Evolutionary conservation across 2,797 vertebrate genomes (phyloP), one percentile per base, ranked within the genome.

Genomic region (Dermochelys coriacea): DNA sequence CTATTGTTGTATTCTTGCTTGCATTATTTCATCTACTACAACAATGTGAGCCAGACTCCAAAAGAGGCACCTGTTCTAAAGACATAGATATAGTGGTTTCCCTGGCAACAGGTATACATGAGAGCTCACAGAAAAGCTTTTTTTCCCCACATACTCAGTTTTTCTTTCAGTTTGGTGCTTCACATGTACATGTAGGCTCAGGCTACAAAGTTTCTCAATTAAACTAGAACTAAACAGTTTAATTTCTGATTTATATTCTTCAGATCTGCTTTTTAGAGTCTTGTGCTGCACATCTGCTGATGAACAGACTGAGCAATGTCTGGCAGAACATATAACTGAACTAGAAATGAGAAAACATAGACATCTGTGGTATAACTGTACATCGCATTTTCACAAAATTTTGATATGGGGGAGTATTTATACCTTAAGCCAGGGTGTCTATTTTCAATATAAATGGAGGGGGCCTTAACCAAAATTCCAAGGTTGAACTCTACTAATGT

Each of bases 201-300:
- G 50, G 45, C 68, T 92, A 93, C 64, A 91, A 71, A 93, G 29
- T 94, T 96, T 82, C 89, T 90, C 75, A 91, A 57, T 93, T 82
- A 79, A 88, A 93, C 34, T 88, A 80, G 54, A 89, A 54, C 31
- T 87, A 51, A 27, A 75, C n/a, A 86, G 34, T 86, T 93, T 95
- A 64, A 80, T 12, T 78, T 78, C 86, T n/a, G 83, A 93, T 61
- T 92, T 94, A 50, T 52, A 83, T 45, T 77, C 19, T 79, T 91
- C 37, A 90, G 91, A 80, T 84, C 83, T 88, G 47, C 79, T 88
- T 93, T 91, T 77, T 45, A 93, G 78, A 91, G 81, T 19, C 15
- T 92, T 92, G 68, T 27, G 88, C 84, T n/a, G 54, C 90, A 49
- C 8, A 18, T 51, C 94, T 87, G 41, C 59, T 90, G 78, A 59